A percentile compares a stretch with the other conserved stretches of the same genome.
These are phyloP conservation scores for Eupithecia subfuscata DNA, from an alignment of 2,888 invertebrate genomes.

Conservation along the genomic window DNA sequence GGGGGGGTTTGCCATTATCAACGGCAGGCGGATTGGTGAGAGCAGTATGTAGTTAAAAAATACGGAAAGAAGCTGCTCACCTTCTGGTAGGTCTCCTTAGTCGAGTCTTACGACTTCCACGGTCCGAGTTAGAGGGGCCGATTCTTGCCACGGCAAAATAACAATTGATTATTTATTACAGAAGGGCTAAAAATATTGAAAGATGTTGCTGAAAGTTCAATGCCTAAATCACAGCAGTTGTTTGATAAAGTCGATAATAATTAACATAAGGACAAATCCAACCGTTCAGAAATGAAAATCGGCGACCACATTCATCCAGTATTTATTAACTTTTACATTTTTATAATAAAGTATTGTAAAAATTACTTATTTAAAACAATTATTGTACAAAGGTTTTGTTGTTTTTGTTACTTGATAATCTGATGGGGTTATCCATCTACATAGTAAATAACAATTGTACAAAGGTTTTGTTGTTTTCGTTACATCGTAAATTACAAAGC, in stretches of 20 bases:
- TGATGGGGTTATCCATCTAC: constrained; percentile 31
- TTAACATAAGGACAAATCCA: constrained; percentile 33
- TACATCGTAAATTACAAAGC: constrained; percentile 45
- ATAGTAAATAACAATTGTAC: constrained; percentile 14
- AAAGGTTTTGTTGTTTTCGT: too few species aligned
- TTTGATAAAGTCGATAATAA: constrained; percentile 59
- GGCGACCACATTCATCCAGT: constrained; percentile 64
- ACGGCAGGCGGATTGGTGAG: too few species aligned
- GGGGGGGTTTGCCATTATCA: not conserved
- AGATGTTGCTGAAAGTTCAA: constrained; percentile 52
- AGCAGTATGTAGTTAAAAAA: too few species aligned
- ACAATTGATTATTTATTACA: constrained; percentile 54
- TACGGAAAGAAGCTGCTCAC: too few species aligned
- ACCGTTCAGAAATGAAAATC: constrained; percentile 49
- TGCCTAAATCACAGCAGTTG: constrained; percentile 67
- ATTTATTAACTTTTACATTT: constrained; percentile 77
- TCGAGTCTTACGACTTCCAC: too few species aligned
- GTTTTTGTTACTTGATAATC: constrained; percentile 55
- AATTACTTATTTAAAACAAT: constrained; percentile 74
- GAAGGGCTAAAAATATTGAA: constrained; percentile 77
- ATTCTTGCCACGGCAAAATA: too few species aligned
- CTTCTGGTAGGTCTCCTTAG: too few species aligned
- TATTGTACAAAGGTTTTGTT: constrained; percentile 73
- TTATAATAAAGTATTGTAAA: constrained; percentile 78
- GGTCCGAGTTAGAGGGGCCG: too few species aligned